A percentile compares a stretch with the other conserved stretches of the same genome.
Conservation (phyloP, 2,113 vertebrate genomes). For the Gila orcuttii region DNA sequence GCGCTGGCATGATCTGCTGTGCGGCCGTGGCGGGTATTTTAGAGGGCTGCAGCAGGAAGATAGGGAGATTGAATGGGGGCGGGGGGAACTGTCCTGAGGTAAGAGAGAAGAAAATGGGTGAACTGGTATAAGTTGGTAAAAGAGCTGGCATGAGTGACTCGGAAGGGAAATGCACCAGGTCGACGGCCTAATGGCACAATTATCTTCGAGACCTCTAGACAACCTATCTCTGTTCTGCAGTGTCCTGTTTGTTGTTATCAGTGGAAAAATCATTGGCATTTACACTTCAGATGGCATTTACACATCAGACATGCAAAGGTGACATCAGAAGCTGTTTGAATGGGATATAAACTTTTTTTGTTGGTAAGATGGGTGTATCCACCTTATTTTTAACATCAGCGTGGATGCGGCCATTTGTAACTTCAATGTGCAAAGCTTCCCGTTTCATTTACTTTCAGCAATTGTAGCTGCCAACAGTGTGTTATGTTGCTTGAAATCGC, state of each 20-base stretch:
- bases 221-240: not conserved
- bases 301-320: not conserved
- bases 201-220: not conserved
- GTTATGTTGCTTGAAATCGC: too few species aligned
- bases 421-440: too few species aligned
- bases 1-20: conserved; percentile 67
- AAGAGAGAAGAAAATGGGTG: conserved; percentile 62
- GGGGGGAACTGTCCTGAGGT: conserved; percentile 53
- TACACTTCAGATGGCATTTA: not conserved
- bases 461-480: too few species aligned
- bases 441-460: too few species aligned
- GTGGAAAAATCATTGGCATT: not conserved
- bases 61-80: conserved; percentile 71
- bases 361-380: too few species aligned
- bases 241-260: not conserved
- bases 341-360: not conserved
- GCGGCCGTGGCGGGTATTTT: conserved; percentile 67
- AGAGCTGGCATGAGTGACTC: conserved; percentile 64
- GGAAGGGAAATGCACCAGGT: conserved; percentile 5
- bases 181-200: not conserved
- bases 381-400: too few species aligned
- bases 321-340: not conserved
- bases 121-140: conserved; percentile 73
- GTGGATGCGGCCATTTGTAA: too few species aligned
- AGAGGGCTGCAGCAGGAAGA: conserved; percentile 76